Conservation (phyloP, 2,113 vertebrate species). For the Scolopax mira region DNA sequence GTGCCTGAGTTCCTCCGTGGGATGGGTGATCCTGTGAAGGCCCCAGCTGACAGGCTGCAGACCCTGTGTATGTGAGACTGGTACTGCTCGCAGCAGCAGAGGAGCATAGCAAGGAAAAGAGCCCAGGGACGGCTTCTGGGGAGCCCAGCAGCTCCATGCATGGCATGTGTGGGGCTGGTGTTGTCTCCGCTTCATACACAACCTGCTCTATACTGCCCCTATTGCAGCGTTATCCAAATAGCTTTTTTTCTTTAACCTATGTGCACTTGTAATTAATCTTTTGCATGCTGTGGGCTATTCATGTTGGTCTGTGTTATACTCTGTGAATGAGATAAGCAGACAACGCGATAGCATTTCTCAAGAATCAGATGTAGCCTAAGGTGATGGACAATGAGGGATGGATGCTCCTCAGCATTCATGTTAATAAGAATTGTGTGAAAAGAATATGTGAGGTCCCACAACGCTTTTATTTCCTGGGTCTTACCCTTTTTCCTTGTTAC, state of each 20-base stretch:
- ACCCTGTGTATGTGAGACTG: neutral
- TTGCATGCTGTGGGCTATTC: neutral
- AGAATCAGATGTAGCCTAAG: neutral
- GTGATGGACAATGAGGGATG: neutral
- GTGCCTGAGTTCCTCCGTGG: neutral
- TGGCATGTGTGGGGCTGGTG: fast-evolving
- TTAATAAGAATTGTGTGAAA: neutral
- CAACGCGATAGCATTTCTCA: neutral
- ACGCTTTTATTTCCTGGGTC: neutral
- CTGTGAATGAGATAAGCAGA: neutral
- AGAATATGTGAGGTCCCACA: neutral
- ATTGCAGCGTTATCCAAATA: neutral
- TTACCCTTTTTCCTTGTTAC: neutral
- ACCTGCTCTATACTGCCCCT: neutral
- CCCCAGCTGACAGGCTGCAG: neutral
- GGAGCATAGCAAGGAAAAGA: neutral
- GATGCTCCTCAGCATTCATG: neutral
- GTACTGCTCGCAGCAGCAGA: fast-evolving
- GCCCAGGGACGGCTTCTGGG: neutral
- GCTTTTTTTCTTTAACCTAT: fast-evolving
- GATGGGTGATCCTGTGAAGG: neutral
- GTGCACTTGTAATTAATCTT: neutral
- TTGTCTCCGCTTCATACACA: neutral
- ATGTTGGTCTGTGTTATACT: neutral
- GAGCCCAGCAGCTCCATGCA: neutral